Base-by-base conservation (phyloP, 2,113 vertebrate species). In the Semicossyphus pulcher region DNA sequence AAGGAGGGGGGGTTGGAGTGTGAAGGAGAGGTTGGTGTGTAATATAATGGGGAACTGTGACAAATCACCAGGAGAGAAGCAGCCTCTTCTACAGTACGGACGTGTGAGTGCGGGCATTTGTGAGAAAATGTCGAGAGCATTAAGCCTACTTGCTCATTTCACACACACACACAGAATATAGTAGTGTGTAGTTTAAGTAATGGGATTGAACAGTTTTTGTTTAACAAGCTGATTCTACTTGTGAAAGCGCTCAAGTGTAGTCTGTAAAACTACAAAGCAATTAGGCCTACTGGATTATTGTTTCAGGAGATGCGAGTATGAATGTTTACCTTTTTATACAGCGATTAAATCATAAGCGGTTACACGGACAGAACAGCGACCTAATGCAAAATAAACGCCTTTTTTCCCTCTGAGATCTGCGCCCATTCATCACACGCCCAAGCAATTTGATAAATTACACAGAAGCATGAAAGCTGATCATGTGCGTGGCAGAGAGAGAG, bases 391-490 rank as follows among this genome's bases (percentile, higher is more conserved):
- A 77, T 72, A 80, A 80, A 80, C 72, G 76, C 68, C 49, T 76
- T 72, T 53, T 71, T 70, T 58, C 42, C 49, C 72, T 82, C 79
- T 69, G 76, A 90, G 89, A 88, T 88, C 62, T 36, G 61, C 52
- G 75, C 79, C 82, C 78, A 86, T 91, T 91, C 83, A 85, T 90
- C 87, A 85, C 83, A 84, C 77, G 84, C 84, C 84, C 86, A 74
- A 68, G 85, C 86, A 86, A 90, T 90, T 89, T 91, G 89, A 91
- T 86, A 84, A 91, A 92, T 89, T 86, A 89, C 84, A 84, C 80
- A 83, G 72, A 84, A 80, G 89, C 86, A 86, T 89, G 88, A 89
- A 84, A 87, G 86, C 78, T 81, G 88, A 89, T 88, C 80, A 77
- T 83, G 81, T 84, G 83, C 57, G 63, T 74, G 64, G 86, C 72